A percentile compares a stretch with the other conserved stretches of the same genome.
Evolutionary conservation across 2,797 vertebrate genomes (phyloP).

Genomic region (Anguilla anguilla): DNA sequence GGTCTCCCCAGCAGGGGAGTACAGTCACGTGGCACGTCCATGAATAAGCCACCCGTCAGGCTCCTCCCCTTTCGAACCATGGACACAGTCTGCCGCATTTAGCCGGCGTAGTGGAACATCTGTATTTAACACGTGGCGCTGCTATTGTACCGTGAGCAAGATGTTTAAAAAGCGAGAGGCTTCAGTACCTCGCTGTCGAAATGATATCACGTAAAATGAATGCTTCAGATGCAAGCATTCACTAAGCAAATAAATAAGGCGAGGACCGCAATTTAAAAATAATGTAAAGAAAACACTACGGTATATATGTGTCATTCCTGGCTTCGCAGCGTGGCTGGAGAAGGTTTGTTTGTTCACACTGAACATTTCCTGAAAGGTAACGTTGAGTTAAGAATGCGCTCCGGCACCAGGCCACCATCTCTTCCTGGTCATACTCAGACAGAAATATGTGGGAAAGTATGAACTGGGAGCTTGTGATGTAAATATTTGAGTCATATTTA

Average conservation of each 20-base stretch:
- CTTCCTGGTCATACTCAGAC: constrained; percentile 15
- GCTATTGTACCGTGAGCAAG: neutral
- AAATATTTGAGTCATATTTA: constrained; percentile 21
- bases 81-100: neutral
- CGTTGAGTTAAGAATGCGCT: neutral
- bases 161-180: neutral
- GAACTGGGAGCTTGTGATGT: constrained; percentile 5
- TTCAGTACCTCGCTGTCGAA: neutral
- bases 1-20: neutral
- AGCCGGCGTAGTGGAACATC: neutral
- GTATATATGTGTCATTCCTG: neutral
- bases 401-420: neutral
- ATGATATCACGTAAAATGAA: neutral
- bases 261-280: neutral
- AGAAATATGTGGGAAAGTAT: constrained; percentile 16
- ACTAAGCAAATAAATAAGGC: neutral
- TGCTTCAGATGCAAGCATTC: neutral
- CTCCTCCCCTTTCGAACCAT: neutral
- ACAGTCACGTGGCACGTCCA: neutral
- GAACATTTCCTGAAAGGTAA: neutral
- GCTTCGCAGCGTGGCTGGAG: neutral
- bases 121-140: neutral
- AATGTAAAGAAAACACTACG: neutral
- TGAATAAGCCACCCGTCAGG: neutral
- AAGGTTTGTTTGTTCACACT: neutral